Percentiles rank a stretch among this genome's conserved stretches.
Conservation (phyloP, 2,113 vertebrate genomes). For the Rhipidura dahli region DNA sequence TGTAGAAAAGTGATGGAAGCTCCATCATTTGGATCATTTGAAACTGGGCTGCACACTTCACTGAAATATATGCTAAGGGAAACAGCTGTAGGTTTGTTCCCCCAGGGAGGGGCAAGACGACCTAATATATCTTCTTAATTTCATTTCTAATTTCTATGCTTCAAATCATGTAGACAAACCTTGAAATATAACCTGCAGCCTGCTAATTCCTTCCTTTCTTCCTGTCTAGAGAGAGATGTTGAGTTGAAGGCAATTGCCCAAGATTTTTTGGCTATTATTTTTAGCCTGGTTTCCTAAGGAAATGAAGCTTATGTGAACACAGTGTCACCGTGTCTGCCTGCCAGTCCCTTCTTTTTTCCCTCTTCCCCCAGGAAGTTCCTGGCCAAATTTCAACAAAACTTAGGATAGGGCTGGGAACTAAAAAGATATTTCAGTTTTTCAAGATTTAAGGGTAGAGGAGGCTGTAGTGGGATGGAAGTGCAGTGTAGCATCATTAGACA, state of each 20-base stretch:
- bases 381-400: neutral
- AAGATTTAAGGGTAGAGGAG: neutral
- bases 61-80: neutral
- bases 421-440: neutral
- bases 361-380: conserved; percentile 49
- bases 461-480: neutral
- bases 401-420: neutral
- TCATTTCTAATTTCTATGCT: conserved; percentile 56
- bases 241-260: conserved; percentile 38
- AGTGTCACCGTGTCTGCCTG: neutral
- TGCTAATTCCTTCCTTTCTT: conserved; percentile 56
- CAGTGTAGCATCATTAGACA: accelerated
- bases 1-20: conserved; percentile 48
- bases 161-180: conserved; percentile 43
- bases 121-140: conserved; percentile 61
- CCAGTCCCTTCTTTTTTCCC: conserved; percentile 19
- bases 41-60: neutral
- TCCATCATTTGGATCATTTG: conserved; percentile 40
- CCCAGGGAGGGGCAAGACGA: neutral
- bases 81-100: conserved; percentile 28
- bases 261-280: conserved; percentile 41
- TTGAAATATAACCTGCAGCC: conserved; percentile 44
- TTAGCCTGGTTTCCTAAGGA: conserved; percentile 55
- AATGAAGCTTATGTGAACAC: conserved; percentile 22
- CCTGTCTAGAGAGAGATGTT: conserved; percentile 51